Base-by-base conservation (phyloP, 2,113 vertebrate genomes). In the Cyanoderma ruficeps region DNA sequence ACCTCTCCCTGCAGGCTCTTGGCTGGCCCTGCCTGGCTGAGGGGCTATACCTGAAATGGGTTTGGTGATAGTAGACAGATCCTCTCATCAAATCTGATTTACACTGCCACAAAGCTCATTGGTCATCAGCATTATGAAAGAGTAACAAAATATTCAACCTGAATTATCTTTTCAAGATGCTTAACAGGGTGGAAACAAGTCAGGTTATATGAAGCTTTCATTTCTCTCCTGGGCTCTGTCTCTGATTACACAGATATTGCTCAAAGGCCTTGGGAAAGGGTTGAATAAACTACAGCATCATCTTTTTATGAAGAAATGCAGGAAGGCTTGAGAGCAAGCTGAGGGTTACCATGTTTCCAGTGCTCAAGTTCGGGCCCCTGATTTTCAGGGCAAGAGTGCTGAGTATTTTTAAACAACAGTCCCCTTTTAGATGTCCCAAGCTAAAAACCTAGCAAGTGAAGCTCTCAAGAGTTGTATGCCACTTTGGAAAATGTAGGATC, bases 191-290 rank as follows among this genome's bases (percentile, higher is more conserved):
- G 83, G 92, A 96, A 92, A 96, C 28, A 78, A 93, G 83, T 84
- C 56, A 75, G 37, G 57, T 57, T 84, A 41, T 53, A 90, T 76
- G 77, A 83, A 94, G 74, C 72, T 82, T 96, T 94, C 72, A 55
- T 96, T 90, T 95, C 37, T 94, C 77, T 96, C 71, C 87, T 78
- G 77, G 41, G 52, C 37, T 87, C 72, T 42, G 25, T 84, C 87
- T 94, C 79, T 90, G 94, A 90, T 96, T 96, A 93, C 92, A 89
- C 37, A 75, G 92, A 94, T 89, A 94, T 27, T 89, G 57, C 37
- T 70, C 72, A 64, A 83, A 96, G 52, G 65, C 74, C 53, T 95
- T 65, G 52, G 74, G 65, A 89, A 95, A 64, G n/a, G 18, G 4
- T 7, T 83, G 65, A 82, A 60, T 74, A 82, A 93, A 82, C 52